Evolutionary conservation across 2,797 vertebrate genomes (phyloP).

Genomic region (Thamnophis elegans): DNA sequence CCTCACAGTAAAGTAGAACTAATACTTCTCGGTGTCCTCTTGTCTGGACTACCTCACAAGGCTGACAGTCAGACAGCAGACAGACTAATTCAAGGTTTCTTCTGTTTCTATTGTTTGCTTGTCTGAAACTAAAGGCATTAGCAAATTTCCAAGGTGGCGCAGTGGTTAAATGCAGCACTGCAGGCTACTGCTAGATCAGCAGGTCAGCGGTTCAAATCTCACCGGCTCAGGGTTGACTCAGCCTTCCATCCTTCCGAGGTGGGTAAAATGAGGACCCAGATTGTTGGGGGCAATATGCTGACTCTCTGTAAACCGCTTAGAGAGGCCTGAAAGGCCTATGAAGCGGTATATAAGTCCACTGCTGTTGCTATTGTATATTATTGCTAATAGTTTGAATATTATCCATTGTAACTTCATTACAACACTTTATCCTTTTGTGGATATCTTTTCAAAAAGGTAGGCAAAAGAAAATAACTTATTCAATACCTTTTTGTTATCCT

Average conservation of each 20-base stretch:
- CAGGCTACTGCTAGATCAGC: too few species aligned
- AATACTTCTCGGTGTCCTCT: not conserved
- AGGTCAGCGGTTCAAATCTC: too few species aligned
- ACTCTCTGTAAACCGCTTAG: too few species aligned
- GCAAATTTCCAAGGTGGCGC: not conserved
- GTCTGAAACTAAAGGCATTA: not conserved
- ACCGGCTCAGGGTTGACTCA: too few species aligned
- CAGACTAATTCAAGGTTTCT: not conserved
- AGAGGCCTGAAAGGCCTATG: too few species aligned
- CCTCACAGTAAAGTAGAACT: not conserved
- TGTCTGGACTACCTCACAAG: not conserved
- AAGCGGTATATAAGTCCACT: too few species aligned
- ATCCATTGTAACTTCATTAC: not conserved
- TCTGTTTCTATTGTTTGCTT: not conserved
- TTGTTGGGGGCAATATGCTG: too few species aligned
- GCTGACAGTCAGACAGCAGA: not conserved
- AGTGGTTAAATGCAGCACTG: too few species aligned
- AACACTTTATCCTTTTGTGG: not conserved
- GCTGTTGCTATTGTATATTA: too few species aligned
- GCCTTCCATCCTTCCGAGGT: too few species aligned
- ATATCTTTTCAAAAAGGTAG: not conserved
- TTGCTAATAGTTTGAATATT: too few species aligned
- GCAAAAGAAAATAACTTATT: not conserved
- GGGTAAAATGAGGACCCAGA: too few species aligned
- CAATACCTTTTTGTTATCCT: not conserved